Conservation (phyloP, 2,113 vertebrate genomes). For the Ornithorhynchus anatinus region DNA sequence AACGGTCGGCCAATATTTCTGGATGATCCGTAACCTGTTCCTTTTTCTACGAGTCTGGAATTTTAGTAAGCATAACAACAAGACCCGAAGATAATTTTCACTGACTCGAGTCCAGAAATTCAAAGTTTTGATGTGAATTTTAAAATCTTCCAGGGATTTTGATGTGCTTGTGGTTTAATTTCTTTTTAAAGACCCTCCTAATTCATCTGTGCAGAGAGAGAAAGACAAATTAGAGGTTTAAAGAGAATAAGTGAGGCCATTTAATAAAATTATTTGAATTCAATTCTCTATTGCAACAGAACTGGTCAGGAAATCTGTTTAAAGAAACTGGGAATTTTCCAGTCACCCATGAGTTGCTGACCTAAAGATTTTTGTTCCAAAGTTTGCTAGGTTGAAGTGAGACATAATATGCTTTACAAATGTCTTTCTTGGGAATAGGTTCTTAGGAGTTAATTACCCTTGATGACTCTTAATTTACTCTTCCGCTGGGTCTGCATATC, state of each 20-base stretch:
- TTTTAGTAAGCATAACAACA: constrained; percentile 12
- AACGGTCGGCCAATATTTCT: background rate
- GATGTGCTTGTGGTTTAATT: background rate
- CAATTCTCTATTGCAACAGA: constrained; percentile 7
- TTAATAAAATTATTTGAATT: background rate
- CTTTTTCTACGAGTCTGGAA: constrained; percentile 1
- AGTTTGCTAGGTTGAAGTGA: background rate
- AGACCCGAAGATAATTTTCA: constrained; percentile 2
- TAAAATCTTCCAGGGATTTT: background rate
- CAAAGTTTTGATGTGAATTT: background rate
- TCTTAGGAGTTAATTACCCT: constrained; percentile 3
- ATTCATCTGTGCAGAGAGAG: background rate
- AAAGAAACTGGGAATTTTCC: background rate
- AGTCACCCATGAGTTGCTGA: background rate
- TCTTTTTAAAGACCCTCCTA: background rate
- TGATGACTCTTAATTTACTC: constrained; percentile 11
- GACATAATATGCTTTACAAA: constrained; percentile 16
- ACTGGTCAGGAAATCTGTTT: constrained; percentile 6
- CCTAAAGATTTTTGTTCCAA: constrained; percentile 33
- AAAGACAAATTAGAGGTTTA: constrained; percentile 8
- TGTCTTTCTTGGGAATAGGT: background rate
- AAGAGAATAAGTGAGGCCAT: background rate
- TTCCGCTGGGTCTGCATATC: too few species aligned
- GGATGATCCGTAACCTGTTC: background rate
- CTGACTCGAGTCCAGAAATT: background rate